Percentiles rank a stretch among this genome's conserved stretches.
Conservation (phyloP, 2,888 invertebrate genomes). For the Philonicus albiceps region DNA sequence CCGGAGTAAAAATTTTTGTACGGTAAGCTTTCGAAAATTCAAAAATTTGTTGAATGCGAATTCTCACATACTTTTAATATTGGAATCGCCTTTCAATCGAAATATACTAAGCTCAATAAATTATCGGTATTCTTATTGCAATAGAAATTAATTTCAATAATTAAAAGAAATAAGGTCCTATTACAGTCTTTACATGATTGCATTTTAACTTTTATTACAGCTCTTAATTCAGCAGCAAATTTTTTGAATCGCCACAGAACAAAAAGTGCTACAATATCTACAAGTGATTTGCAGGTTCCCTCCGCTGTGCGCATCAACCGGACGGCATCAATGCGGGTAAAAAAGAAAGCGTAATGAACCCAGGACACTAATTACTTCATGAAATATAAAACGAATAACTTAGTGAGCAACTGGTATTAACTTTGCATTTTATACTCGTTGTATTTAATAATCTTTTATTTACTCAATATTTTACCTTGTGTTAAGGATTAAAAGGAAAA, state of each 20-base stretch:
- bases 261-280: slow-evolving; percentile 27
- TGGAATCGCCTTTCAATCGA: no score
- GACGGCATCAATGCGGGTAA: slow-evolving; percentile 60
- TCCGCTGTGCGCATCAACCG: slow-evolving; percentile 57
- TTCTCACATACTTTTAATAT: no score
- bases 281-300: neutral
- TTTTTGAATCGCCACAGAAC: slow-evolving; percentile 44
- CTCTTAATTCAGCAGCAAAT: slow-evolving; percentile 36
- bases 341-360: slow-evolving; percentile 49
- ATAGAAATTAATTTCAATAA: no score
- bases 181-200: neutral
- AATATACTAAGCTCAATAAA: no score
- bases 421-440: neutral
- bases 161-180: no score
- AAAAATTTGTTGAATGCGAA: no score
- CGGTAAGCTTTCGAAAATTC: no score
- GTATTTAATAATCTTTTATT: neutral
- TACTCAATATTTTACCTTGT: neutral
- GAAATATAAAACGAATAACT: neutral
- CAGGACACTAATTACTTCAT: neutral
- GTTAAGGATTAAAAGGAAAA: neutral
- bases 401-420: neutral
- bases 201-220: slow-evolving; percentile 13
- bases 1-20: no score
- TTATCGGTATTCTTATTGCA: no score